Conservation (phyloP, 2,888 invertebrate species). For the Sphaerophoria rueppellii region DNA sequence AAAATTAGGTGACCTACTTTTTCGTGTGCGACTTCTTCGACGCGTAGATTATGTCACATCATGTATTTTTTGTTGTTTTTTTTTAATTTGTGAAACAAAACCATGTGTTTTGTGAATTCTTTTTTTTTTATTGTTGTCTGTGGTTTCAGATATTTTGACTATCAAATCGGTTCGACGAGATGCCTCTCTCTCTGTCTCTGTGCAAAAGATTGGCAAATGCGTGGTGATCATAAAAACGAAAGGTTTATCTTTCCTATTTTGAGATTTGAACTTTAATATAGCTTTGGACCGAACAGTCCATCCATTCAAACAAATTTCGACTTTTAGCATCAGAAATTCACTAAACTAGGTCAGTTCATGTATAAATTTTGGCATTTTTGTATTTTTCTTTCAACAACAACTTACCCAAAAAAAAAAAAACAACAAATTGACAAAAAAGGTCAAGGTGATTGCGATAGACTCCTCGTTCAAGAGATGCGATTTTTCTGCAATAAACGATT, state of each 20-base stretch:
- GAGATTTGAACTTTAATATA: slow-evolving; percentile 12
- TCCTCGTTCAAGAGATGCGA: slow-evolving; percentile 30
- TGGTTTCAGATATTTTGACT: slow-evolving; percentile 55
- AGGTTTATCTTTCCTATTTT: slow-evolving; percentile 54
- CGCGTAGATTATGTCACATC: slow-evolving; percentile 69
- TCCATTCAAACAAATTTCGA: slow-evolving; percentile 12
- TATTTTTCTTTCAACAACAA: slow-evolving; percentile 10
- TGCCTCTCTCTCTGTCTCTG: slow-evolving; percentile 11
- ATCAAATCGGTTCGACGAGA: slow-evolving; percentile 46
- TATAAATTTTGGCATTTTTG: slow-evolving; percentile 44
- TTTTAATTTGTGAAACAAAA: slow-evolving; percentile 30
- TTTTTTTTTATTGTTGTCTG: slow-evolving; percentile 35
- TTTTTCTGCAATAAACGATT: slow-evolving; percentile 50
- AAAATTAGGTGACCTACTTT: slow-evolving; percentile 73
- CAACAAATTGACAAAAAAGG: slow-evolving; percentile 58
- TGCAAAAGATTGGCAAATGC: slow-evolving; percentile 27
- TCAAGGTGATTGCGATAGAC: slow-evolving; percentile 52
- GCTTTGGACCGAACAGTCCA: neutral
- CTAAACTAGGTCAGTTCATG: slow-evolving; percentile 29
- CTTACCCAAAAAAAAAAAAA: neutral
- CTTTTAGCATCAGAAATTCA: slow-evolving; percentile 27
- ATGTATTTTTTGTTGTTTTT: slow-evolving; percentile 26
- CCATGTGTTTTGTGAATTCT: slow-evolving; percentile 22
- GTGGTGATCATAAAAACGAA: slow-evolving; percentile 52
- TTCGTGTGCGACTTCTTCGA: slow-evolving; percentile 41